phyloP scores from a whole-genome alignment of 1,140 invertebrate species.

The Conus betulinus region DNA sequence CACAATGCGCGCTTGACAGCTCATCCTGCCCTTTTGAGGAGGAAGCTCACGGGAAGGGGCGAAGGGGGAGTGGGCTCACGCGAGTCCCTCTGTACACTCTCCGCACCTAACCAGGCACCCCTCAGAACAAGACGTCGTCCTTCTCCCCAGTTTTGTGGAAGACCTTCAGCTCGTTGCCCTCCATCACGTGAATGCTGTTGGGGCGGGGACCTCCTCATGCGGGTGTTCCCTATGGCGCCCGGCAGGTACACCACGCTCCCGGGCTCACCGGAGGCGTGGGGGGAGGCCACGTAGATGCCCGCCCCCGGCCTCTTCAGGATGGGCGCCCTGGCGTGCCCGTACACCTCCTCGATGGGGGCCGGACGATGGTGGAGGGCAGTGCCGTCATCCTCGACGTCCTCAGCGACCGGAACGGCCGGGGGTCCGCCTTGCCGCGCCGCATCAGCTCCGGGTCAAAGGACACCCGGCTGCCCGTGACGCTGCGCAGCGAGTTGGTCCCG shows the following conservation, averaged over 20 bases:
- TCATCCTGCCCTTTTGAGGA: too few relatives aligned
- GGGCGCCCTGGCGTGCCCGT: slow-evolving; percentile 14
- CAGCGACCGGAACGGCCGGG: neutral
- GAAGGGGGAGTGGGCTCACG: too few relatives aligned
- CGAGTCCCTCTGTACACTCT: too few relatives aligned
- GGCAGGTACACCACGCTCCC: neutral
- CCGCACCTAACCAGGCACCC: too few relatives aligned
- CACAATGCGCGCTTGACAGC: too few relatives aligned
- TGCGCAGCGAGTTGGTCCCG: neutral
- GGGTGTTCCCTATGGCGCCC: neutral
- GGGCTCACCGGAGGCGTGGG: neutral
- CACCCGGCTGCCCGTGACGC: neutral
- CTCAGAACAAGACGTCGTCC: slow-evolving; percentile 23
- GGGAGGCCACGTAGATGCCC: neutral
- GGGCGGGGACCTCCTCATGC: neutral
- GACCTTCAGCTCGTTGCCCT: slow-evolving; percentile 15
- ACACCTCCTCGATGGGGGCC: slow-evolving; percentile 47
- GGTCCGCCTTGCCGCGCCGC: neutral
- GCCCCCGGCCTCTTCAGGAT: neutral
- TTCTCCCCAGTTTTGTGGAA: neutral
- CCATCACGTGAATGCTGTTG: slow-evolving; percentile 27
- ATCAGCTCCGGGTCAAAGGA: slow-evolving; percentile 26
- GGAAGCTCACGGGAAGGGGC: too few relatives aligned
- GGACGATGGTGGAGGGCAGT: slow-evolving; percentile 35
- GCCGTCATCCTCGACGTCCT: neutral